Conservation (phyloP, 2,113 vertebrate genomes). For the Ochotona curzoniae region DNA sequence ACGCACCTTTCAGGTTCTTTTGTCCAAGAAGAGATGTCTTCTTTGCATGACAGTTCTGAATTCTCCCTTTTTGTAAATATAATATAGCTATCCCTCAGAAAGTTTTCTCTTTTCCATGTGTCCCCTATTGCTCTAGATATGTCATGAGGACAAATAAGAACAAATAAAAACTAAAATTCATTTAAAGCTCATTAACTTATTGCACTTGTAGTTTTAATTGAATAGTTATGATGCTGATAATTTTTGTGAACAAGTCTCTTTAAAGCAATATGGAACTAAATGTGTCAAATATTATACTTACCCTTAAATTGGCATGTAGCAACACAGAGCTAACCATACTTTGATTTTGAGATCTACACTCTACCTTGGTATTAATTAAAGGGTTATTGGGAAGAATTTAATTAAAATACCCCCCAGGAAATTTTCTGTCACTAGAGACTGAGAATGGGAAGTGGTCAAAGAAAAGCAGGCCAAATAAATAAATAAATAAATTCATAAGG, state of each 20-base stretch:
- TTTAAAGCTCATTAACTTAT: not conserved
- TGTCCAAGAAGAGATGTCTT: not conserved
- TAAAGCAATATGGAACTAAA: not conserved
- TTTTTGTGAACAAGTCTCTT: not conserved
- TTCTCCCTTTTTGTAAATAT: not conserved
- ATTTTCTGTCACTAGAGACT: not conserved
- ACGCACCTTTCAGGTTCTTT: not conserved
- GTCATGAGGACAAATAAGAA: not conserved
- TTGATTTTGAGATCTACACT: not conserved
- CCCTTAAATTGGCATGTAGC: accelerated
- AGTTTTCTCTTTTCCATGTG: not conserved
- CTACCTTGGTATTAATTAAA: not conserved
- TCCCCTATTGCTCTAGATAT: not conserved
- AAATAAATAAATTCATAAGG: not conserved
- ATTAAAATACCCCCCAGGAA: not conserved
- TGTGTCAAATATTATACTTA: too few species aligned
- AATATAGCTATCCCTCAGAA: not conserved
- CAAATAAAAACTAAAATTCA: not conserved
- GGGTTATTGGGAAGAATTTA: not conserved
- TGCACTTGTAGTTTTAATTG: not conserved
- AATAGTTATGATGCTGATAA: too few species aligned
- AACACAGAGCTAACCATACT: too few species aligned
- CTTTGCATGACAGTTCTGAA: accelerated
- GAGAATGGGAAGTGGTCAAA: not conserved
- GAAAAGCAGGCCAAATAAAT: not conserved